phyloP scores from a whole-genome alignment of 2,888 invertebrate species.

The Coecobrya sp. region DNA sequence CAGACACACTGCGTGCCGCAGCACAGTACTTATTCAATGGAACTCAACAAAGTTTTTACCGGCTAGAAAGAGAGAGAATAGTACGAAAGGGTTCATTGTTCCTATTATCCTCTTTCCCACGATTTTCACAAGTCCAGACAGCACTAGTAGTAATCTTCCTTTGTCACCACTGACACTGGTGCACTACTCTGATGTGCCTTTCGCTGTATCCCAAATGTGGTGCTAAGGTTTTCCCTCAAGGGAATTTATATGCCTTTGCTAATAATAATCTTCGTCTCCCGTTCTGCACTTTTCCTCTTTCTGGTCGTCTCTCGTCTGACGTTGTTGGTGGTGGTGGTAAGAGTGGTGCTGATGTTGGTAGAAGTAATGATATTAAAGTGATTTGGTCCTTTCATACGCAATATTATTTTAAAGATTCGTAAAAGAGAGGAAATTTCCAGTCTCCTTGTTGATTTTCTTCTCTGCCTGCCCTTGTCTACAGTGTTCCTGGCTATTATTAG shows the following conservation, averaged over 20 bases:
- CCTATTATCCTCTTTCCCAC: constrained; percentile 54
- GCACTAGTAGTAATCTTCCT: constrained; percentile 58
- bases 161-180: constrained; percentile 59
- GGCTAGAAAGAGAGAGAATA: not conserved
- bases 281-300: not conserved
- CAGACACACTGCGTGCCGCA: not conserved
- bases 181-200: constrained; percentile 13
- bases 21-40: constrained; percentile 1
- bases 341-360: not conserved
- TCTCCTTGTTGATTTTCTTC: constrained; percentile 21
- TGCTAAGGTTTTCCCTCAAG: constrained; percentile 43
- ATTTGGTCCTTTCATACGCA: constrained; percentile 60
- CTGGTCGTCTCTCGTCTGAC: not conserved
- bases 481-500: constrained; percentile 38
- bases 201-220: constrained; percentile 16
- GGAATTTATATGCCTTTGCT: constrained; percentile 67
- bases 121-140: constrained; percentile 54
- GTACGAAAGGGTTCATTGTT: constrained; percentile 51
- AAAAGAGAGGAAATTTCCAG: constrained; percentile 45
- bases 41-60: constrained; percentile 1
- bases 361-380: constrained; percentile 55
- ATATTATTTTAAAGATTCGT: constrained; percentile 45
- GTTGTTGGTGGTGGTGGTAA: not conserved
- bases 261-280: constrained; percentile 66
- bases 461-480: constrained; percentile 43